Conservation (phyloP, 2,797 vertebrate species). For the Cuculus canorus region DNA sequence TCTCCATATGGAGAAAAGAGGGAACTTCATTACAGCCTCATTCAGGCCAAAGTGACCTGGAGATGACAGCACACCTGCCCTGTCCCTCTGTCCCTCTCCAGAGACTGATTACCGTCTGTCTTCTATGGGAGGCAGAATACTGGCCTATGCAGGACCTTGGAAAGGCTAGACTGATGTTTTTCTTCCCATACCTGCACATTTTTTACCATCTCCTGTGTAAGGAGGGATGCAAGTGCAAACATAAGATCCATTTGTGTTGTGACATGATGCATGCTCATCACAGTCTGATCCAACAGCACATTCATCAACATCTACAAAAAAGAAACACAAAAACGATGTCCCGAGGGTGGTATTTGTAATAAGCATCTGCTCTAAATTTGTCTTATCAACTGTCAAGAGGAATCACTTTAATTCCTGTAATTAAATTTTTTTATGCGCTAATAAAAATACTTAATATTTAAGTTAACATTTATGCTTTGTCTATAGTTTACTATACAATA, state of each 20-base stretch:
- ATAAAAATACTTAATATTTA: not conserved
- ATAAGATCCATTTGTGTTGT: constrained; percentile 94
- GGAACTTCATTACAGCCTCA: not conserved
- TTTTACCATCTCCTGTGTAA: constrained; percentile 93
- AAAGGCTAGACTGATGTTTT: not conserved
- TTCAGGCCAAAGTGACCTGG: not conserved
- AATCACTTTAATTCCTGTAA: not conserved
- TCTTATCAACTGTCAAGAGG: not conserved
- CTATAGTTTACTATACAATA: not conserved
- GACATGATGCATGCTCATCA: constrained; percentile 87
- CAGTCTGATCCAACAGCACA: constrained; percentile 95
- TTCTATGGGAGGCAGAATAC: not conserved
- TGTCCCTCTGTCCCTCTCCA: not conserved
- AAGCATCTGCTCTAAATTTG: not conserved
- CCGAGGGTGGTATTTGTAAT: not conserved
- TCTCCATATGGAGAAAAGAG: not conserved
- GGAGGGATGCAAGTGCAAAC: constrained; percentile 88
- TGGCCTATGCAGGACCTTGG: not conserved
- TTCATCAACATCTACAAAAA: constrained; percentile 90
- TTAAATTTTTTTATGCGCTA: not conserved
- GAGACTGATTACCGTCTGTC: not conserved
- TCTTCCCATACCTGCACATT: constrained; percentile 87
- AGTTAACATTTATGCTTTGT: not conserved
- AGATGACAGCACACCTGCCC: not conserved
- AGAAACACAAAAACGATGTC: not conserved